These are phyloP conservation scores for Sminthopsis crassicaudata DNA, from an alignment of 2,113 vertebrate species.

Conservation along the genomic window DNA sequence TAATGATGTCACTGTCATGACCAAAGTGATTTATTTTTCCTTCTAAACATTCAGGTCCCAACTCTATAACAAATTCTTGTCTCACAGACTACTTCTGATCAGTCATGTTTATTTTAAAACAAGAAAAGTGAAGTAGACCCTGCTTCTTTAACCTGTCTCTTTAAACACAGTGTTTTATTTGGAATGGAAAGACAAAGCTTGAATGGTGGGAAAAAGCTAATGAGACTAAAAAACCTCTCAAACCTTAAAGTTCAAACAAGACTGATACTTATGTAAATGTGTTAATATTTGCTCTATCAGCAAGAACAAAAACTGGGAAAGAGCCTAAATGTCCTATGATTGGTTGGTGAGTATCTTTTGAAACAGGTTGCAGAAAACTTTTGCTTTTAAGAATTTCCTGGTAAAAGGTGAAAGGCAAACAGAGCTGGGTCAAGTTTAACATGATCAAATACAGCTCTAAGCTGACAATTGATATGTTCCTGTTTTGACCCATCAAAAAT, in stretches of 20 bases:
- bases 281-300: not conserved
- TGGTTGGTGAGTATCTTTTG: not conserved
- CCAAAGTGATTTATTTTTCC: not conserved
- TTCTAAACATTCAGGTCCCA: not conserved
- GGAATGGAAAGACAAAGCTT: not conserved
- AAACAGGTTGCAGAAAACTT: not conserved
- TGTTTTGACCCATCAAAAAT: not conserved
- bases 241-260: not conserved
- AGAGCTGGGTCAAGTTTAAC: not conserved
- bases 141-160: not conserved
- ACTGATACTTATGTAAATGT: not conserved
- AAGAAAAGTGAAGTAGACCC: slow-evolving; percentile 26
- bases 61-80: not conserved
- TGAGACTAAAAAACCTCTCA: not conserved
- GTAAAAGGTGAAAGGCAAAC: not conserved
- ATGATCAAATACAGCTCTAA: not conserved
- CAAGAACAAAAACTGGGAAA: not conserved
- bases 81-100: not conserved
- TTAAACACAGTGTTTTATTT: not conserved
- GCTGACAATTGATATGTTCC: not conserved
- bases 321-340: not conserved
- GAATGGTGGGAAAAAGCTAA: not conserved
- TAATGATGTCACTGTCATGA: not conserved
- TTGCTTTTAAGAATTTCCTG: not conserved
- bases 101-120: slow-evolving; percentile 11